A percentile compares a stretch with the other conserved stretches of the same genome.
Evolutionary conservation across 1,140 invertebrate genomes (phyloP).

Genomic region (Oncopeltus fasciatus): DNA sequence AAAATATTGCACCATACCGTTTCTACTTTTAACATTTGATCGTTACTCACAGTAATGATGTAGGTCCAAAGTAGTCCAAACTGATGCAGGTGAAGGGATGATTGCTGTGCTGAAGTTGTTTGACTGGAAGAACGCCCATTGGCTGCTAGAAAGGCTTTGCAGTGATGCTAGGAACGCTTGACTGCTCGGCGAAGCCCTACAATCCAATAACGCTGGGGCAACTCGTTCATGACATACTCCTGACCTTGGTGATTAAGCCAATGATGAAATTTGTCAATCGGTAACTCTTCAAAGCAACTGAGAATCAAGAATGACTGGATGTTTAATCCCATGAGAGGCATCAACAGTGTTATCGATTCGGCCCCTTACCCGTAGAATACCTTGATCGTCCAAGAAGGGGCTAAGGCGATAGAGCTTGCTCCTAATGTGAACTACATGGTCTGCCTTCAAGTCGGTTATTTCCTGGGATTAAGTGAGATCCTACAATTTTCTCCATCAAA

Average conservation of each 20-base stretch:
- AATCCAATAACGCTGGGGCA: neutral
- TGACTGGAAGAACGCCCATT: too few species aligned
- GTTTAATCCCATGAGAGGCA: neutral
- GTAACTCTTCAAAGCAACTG: too few species aligned
- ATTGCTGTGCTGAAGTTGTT: too few species aligned
- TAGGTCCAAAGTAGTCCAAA: too few species aligned
- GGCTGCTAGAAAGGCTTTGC: too few species aligned
- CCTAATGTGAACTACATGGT: neutral
- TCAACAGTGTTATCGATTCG: neutral
- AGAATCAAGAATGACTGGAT: neutral
- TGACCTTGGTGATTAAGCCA: neutral
- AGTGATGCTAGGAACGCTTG: too few species aligned
- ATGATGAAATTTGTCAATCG: neutral
- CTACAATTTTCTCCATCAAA: neutral
- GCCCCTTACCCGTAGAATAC: neutral
- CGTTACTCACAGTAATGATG: too few species aligned
- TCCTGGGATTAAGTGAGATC: neutral
- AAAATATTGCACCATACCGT: too few species aligned
- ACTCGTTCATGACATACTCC: neutral
- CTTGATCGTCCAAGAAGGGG: neutral
- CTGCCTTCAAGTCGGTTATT: neutral
- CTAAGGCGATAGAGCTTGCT: neutral
- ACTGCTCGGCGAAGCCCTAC: neutral
- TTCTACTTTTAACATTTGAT: too few species aligned
- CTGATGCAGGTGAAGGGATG: too few species aligned